Base-by-base conservation (phyloP, 2,797 vertebrate species). In the Anabacerthia variegaticeps region DNA sequence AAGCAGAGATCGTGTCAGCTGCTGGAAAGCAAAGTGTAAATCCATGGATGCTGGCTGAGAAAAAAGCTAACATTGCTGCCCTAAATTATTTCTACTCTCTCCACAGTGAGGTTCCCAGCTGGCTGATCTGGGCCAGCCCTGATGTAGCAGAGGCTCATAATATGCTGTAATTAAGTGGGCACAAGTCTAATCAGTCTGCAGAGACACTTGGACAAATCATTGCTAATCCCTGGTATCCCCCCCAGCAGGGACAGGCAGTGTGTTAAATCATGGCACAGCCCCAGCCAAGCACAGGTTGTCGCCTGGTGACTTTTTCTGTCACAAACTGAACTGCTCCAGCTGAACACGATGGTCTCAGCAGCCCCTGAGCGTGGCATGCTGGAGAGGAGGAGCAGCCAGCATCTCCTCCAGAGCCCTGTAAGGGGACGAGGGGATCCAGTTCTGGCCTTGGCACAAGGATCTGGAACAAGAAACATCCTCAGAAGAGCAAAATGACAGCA, bases 131-230 rank as follows among this genome's bases (percentile, higher is more conserved):
- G 46, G 69, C 68, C 73, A n/a, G 37, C 69, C 30, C 77, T 39
- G 83, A 80, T 41, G 62, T 27, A 75, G 46, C 80, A 94, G 28
- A 41, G 21, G 58, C 61, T 71, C 18, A 6, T 48, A 41, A 71
- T 61, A 34, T 6, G 68, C 76, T 88, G 69, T 78, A 95, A 92
- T 93, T 93, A 81, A 88, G 66, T 34, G 69, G 52, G 56, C 72
- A 94, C 85, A 17, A 61, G 73, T 74, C 52, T 94, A 82, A 89
- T 85, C 89, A 80, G 59, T 30, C 84, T 84, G 69, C 73, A 76
- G 69, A 58, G 43, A 88, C 54, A 32, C 61, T 61, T 68, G 69
- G 73, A 72, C 49, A 93, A 93, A 86, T 4, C 54, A 14, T 17
- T 68, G 62, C 54, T 72, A 43, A 85, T 92, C 62, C 51, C 66